phyloP scores from a whole-genome alignment of 2,797 vertebrate species.

The Sebastes itinus region DNA sequence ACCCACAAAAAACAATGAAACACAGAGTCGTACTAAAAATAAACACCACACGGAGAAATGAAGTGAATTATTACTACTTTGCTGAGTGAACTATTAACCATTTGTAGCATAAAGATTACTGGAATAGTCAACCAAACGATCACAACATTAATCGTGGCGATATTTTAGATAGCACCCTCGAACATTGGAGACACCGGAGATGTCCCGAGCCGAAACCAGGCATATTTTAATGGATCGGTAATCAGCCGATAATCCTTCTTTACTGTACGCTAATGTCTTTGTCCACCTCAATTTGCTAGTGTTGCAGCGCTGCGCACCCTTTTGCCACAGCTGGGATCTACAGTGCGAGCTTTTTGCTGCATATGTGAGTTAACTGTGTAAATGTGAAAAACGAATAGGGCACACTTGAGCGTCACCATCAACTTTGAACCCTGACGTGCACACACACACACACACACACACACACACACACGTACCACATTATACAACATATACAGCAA shows the following conservation, averaged over 20 bases:
- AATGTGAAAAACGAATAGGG: neutral
- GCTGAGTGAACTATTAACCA: slow-evolving; percentile 33
- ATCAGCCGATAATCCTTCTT: neutral
- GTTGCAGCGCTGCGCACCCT: neutral
- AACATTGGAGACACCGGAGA: neutral
- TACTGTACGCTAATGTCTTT: neutral
- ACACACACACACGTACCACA: neutral
- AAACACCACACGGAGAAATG: slow-evolving; percentile 9
- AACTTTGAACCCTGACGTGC: too few species aligned
- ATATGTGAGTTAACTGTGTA: neutral
- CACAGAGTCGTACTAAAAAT: slow-evolving; percentile 13
- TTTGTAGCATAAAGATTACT: slow-evolving; percentile 9
- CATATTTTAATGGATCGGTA: neutral
- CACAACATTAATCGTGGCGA: neutral
- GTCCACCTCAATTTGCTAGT: neutral
- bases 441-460: slow-evolving; percentile 4
- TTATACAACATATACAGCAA: neutral
- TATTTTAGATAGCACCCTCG: neutral
- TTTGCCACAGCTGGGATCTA: neutral
- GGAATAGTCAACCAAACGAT: neutral
- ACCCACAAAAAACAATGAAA: slow-evolving; percentile 12
- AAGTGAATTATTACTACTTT: slow-evolving; percentile 18
- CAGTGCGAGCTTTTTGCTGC: neutral
- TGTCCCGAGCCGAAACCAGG: neutral
- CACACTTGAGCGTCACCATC: neutral